Conservation (phyloP, 2,113 vertebrate species). For the Ammodytes dubius region DNA sequence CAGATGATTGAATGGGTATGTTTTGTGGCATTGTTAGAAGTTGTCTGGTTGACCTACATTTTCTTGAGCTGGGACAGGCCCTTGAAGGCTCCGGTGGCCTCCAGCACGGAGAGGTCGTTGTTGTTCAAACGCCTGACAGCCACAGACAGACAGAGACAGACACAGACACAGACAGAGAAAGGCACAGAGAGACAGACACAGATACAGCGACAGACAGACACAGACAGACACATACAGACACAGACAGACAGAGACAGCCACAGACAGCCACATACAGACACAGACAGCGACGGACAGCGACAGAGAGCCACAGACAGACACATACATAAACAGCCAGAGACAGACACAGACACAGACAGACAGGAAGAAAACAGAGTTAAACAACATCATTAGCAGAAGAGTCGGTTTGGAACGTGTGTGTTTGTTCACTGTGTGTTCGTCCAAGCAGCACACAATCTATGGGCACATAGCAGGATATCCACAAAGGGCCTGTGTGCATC, state of each 20-base stretch:
- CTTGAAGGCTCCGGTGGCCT: conserved; percentile 95
- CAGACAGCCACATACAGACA: too few species aligned
- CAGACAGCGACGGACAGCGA: too few species aligned
- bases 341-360: background rate
- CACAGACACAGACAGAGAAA: too few species aligned
- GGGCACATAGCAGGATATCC: conserved; percentile 36
- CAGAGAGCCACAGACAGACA: too few species aligned
- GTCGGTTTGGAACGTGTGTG: conserved; percentile 1
- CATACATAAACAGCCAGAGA: too few species aligned
- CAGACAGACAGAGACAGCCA: too few species aligned
- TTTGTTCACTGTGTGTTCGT: conserved; percentile 13
- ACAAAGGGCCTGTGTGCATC: background rate
- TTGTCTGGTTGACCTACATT: conserved; percentile 88
- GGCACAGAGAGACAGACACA: too few species aligned
- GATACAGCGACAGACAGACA: too few species aligned
- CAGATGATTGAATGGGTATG: background rate
- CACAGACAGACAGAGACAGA: background rate
- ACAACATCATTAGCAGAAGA: conserved; percentile 35
- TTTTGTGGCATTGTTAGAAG: background rate
- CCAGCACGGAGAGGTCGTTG: conserved; percentile 95
- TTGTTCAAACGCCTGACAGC: conserved; percentile 90
- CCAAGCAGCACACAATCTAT: conserved; percentile 22
- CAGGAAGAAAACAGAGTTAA: background rate
- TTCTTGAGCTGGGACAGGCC: conserved; percentile 95
- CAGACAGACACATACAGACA: too few species aligned